Conservation (phyloP, 2,113 vertebrate species). For the Martes martes region DNA sequence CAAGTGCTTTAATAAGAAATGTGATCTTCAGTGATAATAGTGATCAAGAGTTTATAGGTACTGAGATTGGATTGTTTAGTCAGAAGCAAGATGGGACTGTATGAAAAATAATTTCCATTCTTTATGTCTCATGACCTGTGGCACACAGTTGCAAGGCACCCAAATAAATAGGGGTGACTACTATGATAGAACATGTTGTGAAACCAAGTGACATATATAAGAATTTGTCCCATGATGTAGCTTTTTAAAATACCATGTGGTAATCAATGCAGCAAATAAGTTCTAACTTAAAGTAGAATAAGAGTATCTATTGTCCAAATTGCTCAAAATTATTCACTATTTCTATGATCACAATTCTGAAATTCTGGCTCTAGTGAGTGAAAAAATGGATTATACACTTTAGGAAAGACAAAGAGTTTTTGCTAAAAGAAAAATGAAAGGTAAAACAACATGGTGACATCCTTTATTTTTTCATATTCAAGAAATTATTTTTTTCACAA, state of each 20-base stretch:
- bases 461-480: slow-evolving; percentile 10
- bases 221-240: neutral
- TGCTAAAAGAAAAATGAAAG: slow-evolving; percentile 15
- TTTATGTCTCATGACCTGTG: neutral
- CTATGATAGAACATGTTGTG: neutral
- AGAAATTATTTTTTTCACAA: slow-evolving; percentile 23
- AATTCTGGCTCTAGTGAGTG: slow-evolving; percentile 16
- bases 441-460: neutral
- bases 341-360: neutral
- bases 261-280: neutral
- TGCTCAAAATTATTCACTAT: neutral
- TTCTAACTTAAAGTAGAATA: slow-evolving; percentile 20
- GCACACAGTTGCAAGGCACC: neutral
- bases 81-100: neutral
- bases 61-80: neutral
- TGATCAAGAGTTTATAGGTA: neutral
- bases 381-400: neutral
- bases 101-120: slow-evolving; percentile 1
- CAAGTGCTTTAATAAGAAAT: neutral
- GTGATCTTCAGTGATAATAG: neutral
- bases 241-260: neutral
- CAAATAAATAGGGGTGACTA: neutral
- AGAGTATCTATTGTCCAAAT: neutral
- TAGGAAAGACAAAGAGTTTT: neutral
- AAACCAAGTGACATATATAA: neutral